These are phyloP conservation scores for Clitarchus hookeri DNA, from an alignment of 2,888 invertebrate genomes.

Conservation along the genomic window DNA sequence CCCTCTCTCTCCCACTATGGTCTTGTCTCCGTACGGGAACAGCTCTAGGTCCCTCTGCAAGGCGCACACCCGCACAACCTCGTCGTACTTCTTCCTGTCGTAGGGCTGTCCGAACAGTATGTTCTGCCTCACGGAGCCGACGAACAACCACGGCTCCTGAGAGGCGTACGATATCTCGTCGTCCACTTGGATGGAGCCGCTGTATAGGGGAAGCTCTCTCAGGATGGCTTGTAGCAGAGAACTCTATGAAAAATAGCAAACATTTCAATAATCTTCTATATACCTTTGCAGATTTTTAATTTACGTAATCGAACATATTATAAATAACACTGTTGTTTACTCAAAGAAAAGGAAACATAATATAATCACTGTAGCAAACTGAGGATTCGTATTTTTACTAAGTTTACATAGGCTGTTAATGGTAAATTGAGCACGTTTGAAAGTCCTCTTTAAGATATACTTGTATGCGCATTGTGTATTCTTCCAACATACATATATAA, in stretches of 20 bases:
- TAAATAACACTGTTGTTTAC: not conserved
- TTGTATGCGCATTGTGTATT: too few relatives aligned
- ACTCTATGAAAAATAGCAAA: constrained; percentile 52
- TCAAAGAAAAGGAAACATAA: not conserved
- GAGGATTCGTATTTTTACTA: too few relatives aligned
- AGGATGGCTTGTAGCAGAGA: constrained; percentile 70
- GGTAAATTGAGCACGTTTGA: too few relatives aligned
- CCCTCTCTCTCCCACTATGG: constrained; percentile 78
- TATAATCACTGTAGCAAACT: not conserved
- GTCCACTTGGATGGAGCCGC: constrained; percentile 64
- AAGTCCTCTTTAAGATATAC: too few relatives aligned
- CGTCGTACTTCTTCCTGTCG: constrained; percentile 56
- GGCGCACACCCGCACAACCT: constrained; percentile 66
- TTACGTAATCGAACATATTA: too few relatives aligned
- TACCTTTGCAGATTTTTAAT: too few relatives aligned
- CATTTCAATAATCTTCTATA: not conserved
- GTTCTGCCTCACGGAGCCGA: constrained; percentile 74
- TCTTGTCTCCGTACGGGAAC: constrained; percentile 72
- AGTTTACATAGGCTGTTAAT: too few relatives aligned
- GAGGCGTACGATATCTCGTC: constrained; percentile 73
- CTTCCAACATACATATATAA: too few relatives aligned
- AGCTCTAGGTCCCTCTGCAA: constrained; percentile 69
- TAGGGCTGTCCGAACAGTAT: constrained; percentile 75
- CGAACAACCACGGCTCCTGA: constrained; percentile 81
- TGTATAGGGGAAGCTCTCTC: constrained; percentile 69